Conservation (phyloP, 2,113 vertebrate genomes). For the Eulacestoma nigropectus region DNA sequence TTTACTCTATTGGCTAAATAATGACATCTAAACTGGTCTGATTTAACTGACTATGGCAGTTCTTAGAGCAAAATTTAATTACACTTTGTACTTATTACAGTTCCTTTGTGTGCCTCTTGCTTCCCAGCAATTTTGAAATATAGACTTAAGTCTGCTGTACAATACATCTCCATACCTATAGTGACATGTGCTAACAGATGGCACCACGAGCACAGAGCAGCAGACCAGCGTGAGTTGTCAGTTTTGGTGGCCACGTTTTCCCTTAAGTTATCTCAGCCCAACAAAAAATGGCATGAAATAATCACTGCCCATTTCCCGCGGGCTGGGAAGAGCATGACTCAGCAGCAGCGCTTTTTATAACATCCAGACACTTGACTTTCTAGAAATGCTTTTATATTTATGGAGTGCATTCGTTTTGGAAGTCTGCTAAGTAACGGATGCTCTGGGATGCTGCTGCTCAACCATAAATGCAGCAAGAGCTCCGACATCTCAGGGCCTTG, state of each 20-base stretch:
- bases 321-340: slow-evolving; percentile 25
- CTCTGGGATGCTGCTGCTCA: not conserved
- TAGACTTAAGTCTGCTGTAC: slow-evolving; percentile 41
- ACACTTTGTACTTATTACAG: slow-evolving; percentile 62
- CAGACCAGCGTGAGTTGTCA: slow-evolving; percentile 48
- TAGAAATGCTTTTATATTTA: slow-evolving; percentile 38
- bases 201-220: not conserved
- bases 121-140: slow-evolving; percentile 64
- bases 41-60: slow-evolving; percentile 70
- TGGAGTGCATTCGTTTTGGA: not conserved
- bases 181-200: slow-evolving; percentile 64
- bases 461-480: not conserved
- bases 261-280: slow-evolving; percentile 37
- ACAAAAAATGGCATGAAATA: not conserved
- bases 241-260: slow-evolving; percentile 20
- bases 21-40: slow-evolving; percentile 65
- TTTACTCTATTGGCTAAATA: slow-evolving; percentile 67
- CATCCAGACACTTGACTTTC: slow-evolving; percentile 23
- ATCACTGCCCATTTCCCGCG: not conserved
- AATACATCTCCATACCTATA: slow-evolving; percentile 52
- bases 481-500: not conserved
- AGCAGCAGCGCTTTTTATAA: not conserved
- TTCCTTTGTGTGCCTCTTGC: slow-evolving; percentile 58
- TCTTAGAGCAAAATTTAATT: slow-evolving; percentile 66
- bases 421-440: not conserved